Evolutionary conservation across 1,140 invertebrate species (phyloP).

Genomic region (Drosophila bifasciata): DNA sequence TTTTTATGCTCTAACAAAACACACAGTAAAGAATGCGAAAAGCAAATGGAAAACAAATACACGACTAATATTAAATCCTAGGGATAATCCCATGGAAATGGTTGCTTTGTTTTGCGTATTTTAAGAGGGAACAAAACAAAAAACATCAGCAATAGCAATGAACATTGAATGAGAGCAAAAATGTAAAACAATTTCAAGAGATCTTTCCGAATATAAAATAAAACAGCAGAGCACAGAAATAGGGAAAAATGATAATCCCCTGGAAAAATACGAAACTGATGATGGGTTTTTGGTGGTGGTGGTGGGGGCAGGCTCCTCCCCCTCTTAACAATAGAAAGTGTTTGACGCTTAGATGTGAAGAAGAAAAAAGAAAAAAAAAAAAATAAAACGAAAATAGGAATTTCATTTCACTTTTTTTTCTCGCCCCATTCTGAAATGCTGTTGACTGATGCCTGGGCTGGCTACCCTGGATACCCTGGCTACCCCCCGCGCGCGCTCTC

Average conservation of each 20-base stretch:
- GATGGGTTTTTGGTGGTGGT: conserved; percentile 8
- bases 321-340: conserved; percentile 62
- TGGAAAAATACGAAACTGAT: conserved; percentile 47
- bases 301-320: background rate
- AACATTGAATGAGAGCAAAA: conserved; percentile 38
- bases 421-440: conserved; percentile 29
- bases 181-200: conserved; percentile 64
- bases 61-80: conserved; percentile 46
- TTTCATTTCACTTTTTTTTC: conserved; percentile 69
- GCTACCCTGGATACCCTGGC: too few relatives aligned
- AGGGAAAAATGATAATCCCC: conserved; percentile 50
- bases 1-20: too few relatives aligned
- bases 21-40: too few relatives aligned
- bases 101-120: conserved; percentile 18
- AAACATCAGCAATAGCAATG: conserved; percentile 49
- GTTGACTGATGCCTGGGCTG: conserved; percentile 59
- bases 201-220: conserved; percentile 13
- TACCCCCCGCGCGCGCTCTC: background rate
- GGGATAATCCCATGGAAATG: conserved; percentile 67
- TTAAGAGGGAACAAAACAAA: conserved; percentile 23
- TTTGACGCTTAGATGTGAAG: conserved; percentile 52
- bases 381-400: conserved; percentile 59
- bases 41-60: conserved; percentile 56
- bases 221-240: conserved; percentile 26
- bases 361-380: too few relatives aligned